Conservation (phyloP, 1,140 invertebrate genomes). For the Bombus sibiricus region DNA sequence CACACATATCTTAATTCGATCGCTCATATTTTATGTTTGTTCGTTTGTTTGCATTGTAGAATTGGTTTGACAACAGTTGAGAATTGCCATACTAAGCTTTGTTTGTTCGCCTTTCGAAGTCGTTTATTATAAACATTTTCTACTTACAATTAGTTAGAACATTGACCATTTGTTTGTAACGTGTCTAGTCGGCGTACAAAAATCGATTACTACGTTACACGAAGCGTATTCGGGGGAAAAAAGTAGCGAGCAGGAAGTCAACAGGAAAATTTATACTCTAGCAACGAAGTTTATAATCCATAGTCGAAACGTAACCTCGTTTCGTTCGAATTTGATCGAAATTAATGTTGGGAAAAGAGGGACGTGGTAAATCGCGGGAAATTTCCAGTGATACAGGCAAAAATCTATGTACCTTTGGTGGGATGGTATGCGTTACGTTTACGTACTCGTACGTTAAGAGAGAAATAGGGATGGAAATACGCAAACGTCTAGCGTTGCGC, state of each 20-base stretch:
- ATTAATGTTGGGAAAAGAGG: background rate
- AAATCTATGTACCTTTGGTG: slow-evolving; percentile 21
- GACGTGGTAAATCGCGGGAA: background rate
- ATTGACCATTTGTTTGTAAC: background rate
- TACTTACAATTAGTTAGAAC: background rate
- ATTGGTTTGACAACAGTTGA: background rate
- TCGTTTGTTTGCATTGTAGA: too few species aligned
- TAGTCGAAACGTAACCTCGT: background rate
- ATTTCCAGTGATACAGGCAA: background rate
- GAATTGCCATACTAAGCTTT: background rate
- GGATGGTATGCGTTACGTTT: background rate
- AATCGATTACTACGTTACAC: background rate
- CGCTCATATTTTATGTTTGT: background rate
- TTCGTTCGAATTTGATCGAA: background rate
- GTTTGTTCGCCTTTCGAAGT: background rate
- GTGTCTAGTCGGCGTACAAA: too few species aligned
- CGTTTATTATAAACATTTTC: background rate
- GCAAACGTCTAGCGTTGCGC: slow-evolving; percentile 28
- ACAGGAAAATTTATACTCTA: too few species aligned
- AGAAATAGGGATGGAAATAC: slow-evolving; percentile 39
- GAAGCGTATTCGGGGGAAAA: background rate
- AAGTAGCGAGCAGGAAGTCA: background rate
- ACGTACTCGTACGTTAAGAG: slow-evolving; percentile 18
- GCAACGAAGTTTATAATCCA: too few species aligned
- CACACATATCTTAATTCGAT: background rate